Evolutionary conservation across 2,113 vertebrate species (phyloP).

Genomic region (Rhagologus leucostigma): DNA sequence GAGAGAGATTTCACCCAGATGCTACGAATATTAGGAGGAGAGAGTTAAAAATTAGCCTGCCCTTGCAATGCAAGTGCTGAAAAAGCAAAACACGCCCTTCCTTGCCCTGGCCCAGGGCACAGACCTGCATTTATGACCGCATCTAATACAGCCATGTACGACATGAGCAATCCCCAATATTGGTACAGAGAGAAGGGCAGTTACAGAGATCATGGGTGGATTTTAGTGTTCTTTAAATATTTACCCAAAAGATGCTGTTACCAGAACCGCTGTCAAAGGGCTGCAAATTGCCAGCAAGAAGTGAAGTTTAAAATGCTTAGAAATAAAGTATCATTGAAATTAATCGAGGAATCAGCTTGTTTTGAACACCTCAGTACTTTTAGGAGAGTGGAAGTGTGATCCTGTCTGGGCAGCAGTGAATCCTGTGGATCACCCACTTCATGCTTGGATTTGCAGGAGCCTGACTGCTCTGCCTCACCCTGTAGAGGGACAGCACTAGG

Average conservation of each 20-base stretch:
- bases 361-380: neutral
- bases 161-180: neutral
- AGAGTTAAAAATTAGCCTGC: neutral
- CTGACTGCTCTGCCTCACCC: neutral
- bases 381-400: accelerated
- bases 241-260: neutral
- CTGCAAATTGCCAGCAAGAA: neutral
- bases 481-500: neutral
- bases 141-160: neutral
- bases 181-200: neutral
- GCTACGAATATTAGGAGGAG: neutral
- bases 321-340: neutral
- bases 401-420: neutral
- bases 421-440: neutral
- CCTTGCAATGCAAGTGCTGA: neutral
- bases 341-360: neutral
- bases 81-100: neutral
- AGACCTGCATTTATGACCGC: neutral
- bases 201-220: neutral
- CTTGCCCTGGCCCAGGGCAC: neutral
- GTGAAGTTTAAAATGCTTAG: neutral
- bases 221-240: neutral
- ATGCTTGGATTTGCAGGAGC: neutral
- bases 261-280: neutral
- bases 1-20: neutral